These are phyloP conservation scores for Spodoptera litura DNA, from an alignment of 1,140 invertebrate genomes.

Conservation along the genomic window DNA sequence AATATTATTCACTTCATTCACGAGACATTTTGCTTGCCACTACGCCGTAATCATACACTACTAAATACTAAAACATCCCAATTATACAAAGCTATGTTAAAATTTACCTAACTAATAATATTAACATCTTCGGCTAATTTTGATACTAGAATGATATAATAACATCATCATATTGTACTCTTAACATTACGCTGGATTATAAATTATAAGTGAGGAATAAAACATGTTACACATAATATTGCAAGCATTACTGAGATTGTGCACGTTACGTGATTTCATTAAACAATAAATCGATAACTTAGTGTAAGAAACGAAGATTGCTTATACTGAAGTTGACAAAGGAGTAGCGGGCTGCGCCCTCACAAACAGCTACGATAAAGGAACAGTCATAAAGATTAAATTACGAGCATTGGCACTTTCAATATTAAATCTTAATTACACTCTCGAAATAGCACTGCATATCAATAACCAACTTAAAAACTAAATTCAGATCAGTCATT, in stretches of 20 bases:
- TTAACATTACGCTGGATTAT: slow-evolving; percentile 85
- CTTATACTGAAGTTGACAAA: slow-evolving; percentile 69
- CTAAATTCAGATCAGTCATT: slow-evolving; percentile 87
- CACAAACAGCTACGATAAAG: slow-evolving; percentile 75
- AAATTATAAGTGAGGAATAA: slow-evolving; percentile 84
- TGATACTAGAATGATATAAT: slow-evolving; percentile 87
- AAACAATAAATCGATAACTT: slow-evolving; percentile 68
- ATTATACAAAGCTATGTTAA: slow-evolving; percentile 87
- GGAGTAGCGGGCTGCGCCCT: slow-evolving; percentile 57
- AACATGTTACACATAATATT: slow-evolving; percentile 84
- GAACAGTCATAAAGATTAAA: slow-evolving; percentile 86
- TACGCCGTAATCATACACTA: slow-evolving; percentile 83
- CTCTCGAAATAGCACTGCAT: slow-evolving; percentile 86
- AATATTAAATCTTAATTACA: slow-evolving; percentile 87
- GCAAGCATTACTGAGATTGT: slow-evolving; percentile 87
- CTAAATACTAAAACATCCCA: slow-evolving; percentile 86
- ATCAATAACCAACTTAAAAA: slow-evolving; percentile 87
- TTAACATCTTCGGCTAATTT: slow-evolving; percentile 87
- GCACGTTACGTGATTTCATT: slow-evolving; percentile 79
- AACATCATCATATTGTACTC: slow-evolving; percentile 87
- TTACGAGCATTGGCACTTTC: slow-evolving; percentile 87
- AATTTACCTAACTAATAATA: slow-evolving; percentile 86
- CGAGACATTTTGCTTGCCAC: slow-evolving; percentile 83
- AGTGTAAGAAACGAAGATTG: slow-evolving; percentile 70
- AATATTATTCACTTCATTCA: slow-evolving; percentile 76